Base-by-base conservation (phyloP, 2,113 vertebrate species). In the Chascanopsetta lugubris region DNA sequence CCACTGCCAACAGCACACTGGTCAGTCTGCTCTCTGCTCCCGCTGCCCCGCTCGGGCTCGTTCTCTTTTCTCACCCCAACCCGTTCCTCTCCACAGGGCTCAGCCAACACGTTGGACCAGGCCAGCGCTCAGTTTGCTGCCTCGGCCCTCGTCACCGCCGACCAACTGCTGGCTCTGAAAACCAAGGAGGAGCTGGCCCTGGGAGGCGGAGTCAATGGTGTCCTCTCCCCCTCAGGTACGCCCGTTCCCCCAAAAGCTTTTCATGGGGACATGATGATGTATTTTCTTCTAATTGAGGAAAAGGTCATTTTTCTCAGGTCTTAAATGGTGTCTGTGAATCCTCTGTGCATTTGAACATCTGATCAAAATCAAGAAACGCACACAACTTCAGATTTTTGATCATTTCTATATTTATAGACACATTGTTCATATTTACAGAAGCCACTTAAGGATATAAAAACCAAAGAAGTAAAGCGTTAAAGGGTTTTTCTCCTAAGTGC, bases 151-250 rank as follows among this genome's bases (percentile, higher is more conserved):
- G 92, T 98, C 89, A 95, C 95, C 22, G 92, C 94, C 64, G 97
- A 98, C 72, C 96, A 98, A 79, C 91, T 98, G 84, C 94, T 98
- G 91, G 94, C 94, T 89, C 93, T 97, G 62, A 98, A 97, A 92
- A 93, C 95, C 87, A 99, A 99, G 93, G 97, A 99, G 82, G 97
- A 99, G 78, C 92, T 94, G 45, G 92, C 93, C 88, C 94, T 93
- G 82, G 97, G 96, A 89, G 94, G 96, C 71, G 95, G 96, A 89
- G 95, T 98, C 91, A 99, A 98, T 48, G 97, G 97, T 38, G 90
- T 98, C 93, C 93, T 98, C 92, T 94, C 96, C 85, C 95, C 96
- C 94, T 98, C 97, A 96, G 96, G 97, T 99, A 87, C 20, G n/a
- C 71, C 51, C 18, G 0, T n/a, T 8, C 5, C n/a, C 18, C 20